Conservation (phyloP, 2,113 vertebrate species). For the Petroica traversi region DNA sequence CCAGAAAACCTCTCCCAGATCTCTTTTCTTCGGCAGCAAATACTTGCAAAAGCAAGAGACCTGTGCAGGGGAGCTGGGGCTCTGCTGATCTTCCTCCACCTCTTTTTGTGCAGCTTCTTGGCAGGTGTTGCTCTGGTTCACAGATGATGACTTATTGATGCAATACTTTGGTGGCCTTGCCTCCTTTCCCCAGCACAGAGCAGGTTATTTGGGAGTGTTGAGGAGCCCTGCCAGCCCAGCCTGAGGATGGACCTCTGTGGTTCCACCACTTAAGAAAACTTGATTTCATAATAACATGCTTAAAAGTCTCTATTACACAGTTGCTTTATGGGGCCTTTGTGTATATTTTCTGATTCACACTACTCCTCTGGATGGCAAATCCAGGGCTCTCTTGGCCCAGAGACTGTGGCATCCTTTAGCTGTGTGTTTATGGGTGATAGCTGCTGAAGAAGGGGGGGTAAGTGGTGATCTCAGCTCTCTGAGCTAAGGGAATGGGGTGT, state of each 20-base stretch:
- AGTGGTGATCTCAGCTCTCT: neutral
- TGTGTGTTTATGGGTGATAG: neutral
- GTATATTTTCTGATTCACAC: neutral
- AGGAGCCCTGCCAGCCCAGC: neutral
- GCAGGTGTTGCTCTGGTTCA: neutral
- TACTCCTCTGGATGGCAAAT: neutral
- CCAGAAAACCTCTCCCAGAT: neutral
- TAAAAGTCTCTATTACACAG: neutral
- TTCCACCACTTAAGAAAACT: neutral
- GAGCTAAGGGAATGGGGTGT: neutral
- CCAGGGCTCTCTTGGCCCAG: neutral
- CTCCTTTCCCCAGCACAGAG: neutral
- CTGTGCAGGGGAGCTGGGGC: fast-evolving
- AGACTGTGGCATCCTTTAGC: neutral
- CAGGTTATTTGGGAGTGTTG: neutral
- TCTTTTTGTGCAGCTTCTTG: fast-evolving
- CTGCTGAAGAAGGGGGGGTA: neutral
- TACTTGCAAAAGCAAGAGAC: fast-evolving
- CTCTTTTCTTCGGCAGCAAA: neutral
- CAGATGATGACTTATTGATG: neutral
- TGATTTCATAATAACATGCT: neutral
- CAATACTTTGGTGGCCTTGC: neutral
- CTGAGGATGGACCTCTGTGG: neutral
- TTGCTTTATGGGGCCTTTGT: neutral
- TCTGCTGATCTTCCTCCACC: neutral